phyloP scores from a whole-genome alignment of 2,113 vertebrate genomes.

The Tamias sibiricus region DNA sequence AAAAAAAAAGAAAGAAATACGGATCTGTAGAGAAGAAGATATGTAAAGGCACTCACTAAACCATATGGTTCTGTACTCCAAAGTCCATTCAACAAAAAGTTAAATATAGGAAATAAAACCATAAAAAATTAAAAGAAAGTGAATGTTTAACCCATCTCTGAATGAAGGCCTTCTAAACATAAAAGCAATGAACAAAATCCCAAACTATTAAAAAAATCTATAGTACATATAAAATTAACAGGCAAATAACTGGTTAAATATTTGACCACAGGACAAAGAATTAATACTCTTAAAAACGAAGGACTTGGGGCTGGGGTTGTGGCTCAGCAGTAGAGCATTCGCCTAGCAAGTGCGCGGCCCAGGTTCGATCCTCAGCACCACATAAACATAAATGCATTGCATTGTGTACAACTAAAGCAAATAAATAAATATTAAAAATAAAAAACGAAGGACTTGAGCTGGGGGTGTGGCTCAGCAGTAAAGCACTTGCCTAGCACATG shows the following conservation, averaged over 20 bases:
- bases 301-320: no score
- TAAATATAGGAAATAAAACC: not conserved
- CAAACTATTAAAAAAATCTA: not conserved
- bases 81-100: slow-evolving; percentile 42
- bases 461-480: no score
- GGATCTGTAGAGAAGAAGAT: no score
- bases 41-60: slow-evolving; percentile 44
- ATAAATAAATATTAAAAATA: no score
- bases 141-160: slow-evolving; percentile 5
- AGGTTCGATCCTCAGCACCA: no score
- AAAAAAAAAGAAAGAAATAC: no score
- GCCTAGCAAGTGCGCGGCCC: no score
- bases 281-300: slow-evolving; percentile 29
- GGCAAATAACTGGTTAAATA: slow-evolving; percentile 45
- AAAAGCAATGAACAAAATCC: slow-evolving; percentile 19
- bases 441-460: no score
- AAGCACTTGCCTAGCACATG: no score
- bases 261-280: slow-evolving; percentile 14
- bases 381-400: no score
- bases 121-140: slow-evolving; percentile 53
- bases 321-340: no score
- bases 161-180: slow-evolving; percentile 16
- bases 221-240: slow-evolving; percentile 32
- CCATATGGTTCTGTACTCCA: not conserved
- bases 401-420: no score